Conservation (phyloP, 1,140 invertebrate genomes). For the Drosophila sulfurigaster region DNA sequence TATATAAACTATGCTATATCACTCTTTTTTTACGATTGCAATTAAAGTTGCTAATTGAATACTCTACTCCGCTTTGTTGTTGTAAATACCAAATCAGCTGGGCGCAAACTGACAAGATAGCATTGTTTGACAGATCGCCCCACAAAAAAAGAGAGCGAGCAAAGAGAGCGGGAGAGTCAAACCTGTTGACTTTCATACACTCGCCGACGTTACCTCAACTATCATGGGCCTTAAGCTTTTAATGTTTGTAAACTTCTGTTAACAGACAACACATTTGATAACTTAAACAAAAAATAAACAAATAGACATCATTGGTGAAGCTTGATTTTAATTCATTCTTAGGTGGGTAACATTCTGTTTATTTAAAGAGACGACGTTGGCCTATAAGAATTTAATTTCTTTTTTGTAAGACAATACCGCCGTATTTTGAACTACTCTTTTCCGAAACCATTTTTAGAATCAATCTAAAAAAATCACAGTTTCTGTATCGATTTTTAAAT, state of each 20-base stretch:
- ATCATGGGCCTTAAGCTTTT: not conserved
- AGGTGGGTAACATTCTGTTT: no score
- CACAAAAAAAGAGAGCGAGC: not conserved
- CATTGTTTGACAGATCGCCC: conserved; percentile 31
- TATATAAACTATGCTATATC: conserved; percentile 16
- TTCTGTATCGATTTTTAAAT: no score
- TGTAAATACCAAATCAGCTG: conserved; percentile 73
- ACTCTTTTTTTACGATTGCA: not conserved
- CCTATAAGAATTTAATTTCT: no score
- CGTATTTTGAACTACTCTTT: no score
- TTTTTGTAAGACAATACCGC: no score
- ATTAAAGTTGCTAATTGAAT: conserved; percentile 40
- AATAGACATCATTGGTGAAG: no score
- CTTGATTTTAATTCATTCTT: no score
- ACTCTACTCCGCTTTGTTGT: conserved; percentile 27
- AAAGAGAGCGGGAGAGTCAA: conserved; percentile 32
- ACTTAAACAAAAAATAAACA: no score
- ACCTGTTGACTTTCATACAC: conserved; percentile 18
- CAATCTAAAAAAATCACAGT: no score
- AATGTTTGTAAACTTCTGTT: not conserved
- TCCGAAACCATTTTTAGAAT: no score
- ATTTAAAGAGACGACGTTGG: no score
- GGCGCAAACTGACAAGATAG: conserved; percentile 36
- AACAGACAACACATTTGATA: not conserved
- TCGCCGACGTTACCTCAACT: conserved; percentile 11